A percentile compares a stretch with the other conserved stretches of the same genome.
phyloP scores from a whole-genome alignment of 1,140 invertebrate species.

The Mylabris phalerata region DNA sequence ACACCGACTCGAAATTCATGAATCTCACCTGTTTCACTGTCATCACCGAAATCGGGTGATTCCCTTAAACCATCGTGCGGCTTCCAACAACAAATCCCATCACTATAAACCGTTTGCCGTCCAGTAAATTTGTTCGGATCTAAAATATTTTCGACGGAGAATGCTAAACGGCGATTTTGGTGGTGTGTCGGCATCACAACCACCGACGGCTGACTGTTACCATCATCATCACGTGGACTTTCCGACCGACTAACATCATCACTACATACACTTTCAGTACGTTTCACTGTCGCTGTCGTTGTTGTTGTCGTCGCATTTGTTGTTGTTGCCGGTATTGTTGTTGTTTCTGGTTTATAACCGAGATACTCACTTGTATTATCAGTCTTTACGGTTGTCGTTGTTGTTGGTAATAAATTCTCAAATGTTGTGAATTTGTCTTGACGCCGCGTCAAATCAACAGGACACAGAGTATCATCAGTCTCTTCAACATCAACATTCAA shows the following conservation, averaged over 20 bases:
- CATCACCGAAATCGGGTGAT: constrained; percentile 44
- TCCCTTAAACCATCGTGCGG: constrained; percentile 45
- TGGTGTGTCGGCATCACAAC: constrained; percentile 25
- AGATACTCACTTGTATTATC: constrained; percentile 29
- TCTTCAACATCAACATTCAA: constrained; percentile 43
- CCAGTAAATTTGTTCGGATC: constrained; percentile 87
- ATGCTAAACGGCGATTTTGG: constrained; percentile 56
- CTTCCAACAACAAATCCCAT: constrained; percentile 51
- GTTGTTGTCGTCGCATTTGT: constrained; percentile 1
- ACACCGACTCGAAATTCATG: no score
- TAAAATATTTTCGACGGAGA: constrained; percentile 87
- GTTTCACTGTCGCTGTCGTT: constrained; percentile 21
- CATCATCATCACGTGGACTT: constrained; percentile 37
- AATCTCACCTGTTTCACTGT: constrained; percentile 50
- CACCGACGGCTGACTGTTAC: constrained; percentile 32
- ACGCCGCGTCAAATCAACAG: constrained; percentile 43
- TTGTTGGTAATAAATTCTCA: constrained; percentile 26
- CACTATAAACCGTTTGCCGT: constrained; percentile 46
- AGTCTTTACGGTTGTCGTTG: constrained; percentile 22
- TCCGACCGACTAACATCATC: constrained; percentile 41
- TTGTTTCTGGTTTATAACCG: constrained; percentile 24
- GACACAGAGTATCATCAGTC: constrained; percentile 41
- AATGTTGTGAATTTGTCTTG: constrained; percentile 34
- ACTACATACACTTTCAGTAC: constrained; percentile 44
- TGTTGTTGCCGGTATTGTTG: neutral